Base-by-base conservation (phyloP, 2,888 invertebrate species). In the Apotomis betuletana region DNA sequence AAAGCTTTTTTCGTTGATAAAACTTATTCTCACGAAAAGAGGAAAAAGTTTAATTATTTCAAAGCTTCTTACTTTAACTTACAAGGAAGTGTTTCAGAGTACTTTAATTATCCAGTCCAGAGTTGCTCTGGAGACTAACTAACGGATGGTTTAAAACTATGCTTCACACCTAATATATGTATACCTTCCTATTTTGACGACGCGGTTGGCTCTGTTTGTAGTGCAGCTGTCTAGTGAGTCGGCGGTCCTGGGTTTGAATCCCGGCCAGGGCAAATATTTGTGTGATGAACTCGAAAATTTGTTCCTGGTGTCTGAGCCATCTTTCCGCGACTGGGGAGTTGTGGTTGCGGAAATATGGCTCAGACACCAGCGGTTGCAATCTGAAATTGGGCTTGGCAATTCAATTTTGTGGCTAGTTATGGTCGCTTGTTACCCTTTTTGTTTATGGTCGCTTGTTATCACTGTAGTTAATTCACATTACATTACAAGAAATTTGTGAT, bases 1-100 rank as follows among this genome's bases (percentile, higher is more conserved):
- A 78, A 78, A 75, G 76, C 70, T 81, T 77, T 64, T 77, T 76
- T 76, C 77, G 73, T 74, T 77, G 76, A 78, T 75, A 76, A 78
- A 79, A 78, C 74, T 76, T 73, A 77, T 76, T 70, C 75, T 75
- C 69, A 69, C 69, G 62, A 70, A 67, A 74, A 72, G 62, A 67
- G 68, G 72, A 72, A 72, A 67, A 72, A 72, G 72, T 72, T 72
- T 72, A 72, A 72, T 72, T 68, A 72, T 72, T 72, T 72, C 72
- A 68, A 68, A 67, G 67, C 71, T 63, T 62, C 71, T 71, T 67
- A 67, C 67, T 57, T 67, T 44, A 67, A 61, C 67, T 67, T 62
- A 27, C 71, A 46, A 60, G 62, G 67, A 62, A 72, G 67, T 72
- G 63, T 72, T 72, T 72, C 68, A 46, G 54, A 46, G 52, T 46